These are phyloP conservation scores for Pinctada fucata DNA, from an alignment of 2,888 invertebrate species.

Conservation along the genomic window DNA sequence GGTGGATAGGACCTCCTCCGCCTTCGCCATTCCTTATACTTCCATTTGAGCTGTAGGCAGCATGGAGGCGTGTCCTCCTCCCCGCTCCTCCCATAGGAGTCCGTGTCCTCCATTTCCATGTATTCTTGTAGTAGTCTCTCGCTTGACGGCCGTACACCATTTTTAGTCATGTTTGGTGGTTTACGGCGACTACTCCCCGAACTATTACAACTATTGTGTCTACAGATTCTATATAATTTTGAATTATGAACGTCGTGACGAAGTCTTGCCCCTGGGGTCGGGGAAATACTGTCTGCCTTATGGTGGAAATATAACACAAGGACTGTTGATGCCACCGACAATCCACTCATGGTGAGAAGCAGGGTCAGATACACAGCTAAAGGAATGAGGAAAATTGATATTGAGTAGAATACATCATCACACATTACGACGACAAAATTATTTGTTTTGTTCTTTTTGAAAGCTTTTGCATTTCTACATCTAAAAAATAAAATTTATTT, in stretches of 20 bases:
- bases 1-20: slow-evolving; percentile 7
- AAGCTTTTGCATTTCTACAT: not conserved
- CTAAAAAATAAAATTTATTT: not conserved
- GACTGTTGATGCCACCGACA: slow-evolving; percentile 59
- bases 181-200: slow-evolving; percentile 19
- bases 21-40: slow-evolving; percentile 1
- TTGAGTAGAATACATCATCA: not conserved
- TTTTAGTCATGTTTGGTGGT: slow-evolving; percentile 21
- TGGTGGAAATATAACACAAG: slow-evolving; percentile 59
- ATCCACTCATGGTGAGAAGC: slow-evolving; percentile 54
- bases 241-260: slow-evolving; percentile 28
- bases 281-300: slow-evolving; percentile 38
- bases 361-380: slow-evolving; percentile 60
- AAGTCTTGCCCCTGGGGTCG: not conserved
- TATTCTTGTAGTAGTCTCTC: slow-evolving; percentile 36
- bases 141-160: slow-evolving; percentile 27
- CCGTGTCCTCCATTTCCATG: slow-evolving; percentile 35
- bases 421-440: not conserved
- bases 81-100: slow-evolving; percentile 5
- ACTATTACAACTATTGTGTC: slow-evolving; percentile 24
- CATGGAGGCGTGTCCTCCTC: slow-evolving; percentile 21
- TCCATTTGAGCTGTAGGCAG: slow-evolving; percentile 18
- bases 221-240: slow-evolving; percentile 24
- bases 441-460: not conserved
- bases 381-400: slow-evolving; percentile 6